Percentiles rank a stretch among this genome's conserved stretches.
These are phyloP conservation scores for Venturia canescens DNA, from an alignment of 1,140 invertebrate genomes.

Conservation along the genomic window DNA sequence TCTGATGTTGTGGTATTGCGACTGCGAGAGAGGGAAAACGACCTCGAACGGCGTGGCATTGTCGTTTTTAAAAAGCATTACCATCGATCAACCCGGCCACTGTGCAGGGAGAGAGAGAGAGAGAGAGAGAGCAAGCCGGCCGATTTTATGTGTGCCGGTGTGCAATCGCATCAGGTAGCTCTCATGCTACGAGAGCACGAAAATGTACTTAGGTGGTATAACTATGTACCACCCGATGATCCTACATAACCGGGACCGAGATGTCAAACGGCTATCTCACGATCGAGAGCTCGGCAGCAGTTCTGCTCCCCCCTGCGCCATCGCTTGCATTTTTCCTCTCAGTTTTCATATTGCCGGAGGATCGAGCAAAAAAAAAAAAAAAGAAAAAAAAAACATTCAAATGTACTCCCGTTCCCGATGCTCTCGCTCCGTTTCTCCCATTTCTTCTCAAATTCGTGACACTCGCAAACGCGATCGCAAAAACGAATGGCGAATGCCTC, in stretches of 20 bases:
- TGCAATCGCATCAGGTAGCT: slow-evolving; percentile 18
- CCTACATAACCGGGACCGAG: background rate
- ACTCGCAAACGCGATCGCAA: too few relatives aligned
- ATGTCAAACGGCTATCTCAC: slow-evolving; percentile 37
- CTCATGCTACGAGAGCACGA: slow-evolving; percentile 26
- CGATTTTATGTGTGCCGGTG: slow-evolving; percentile 13
- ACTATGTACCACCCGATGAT: background rate
- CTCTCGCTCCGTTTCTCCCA: too few relatives aligned
- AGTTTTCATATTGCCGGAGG: background rate
- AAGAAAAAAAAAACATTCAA: background rate
- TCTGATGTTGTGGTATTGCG: slow-evolving; percentile 16
- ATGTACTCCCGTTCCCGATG: background rate
- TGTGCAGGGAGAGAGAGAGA: slow-evolving; percentile 8
- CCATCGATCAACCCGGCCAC: slow-evolving; percentile 44
- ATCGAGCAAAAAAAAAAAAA: too few relatives aligned
- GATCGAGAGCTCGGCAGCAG: background rate
- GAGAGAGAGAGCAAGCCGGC: background rate
- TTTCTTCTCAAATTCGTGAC: too few relatives aligned
- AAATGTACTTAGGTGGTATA: slow-evolving; percentile 21
- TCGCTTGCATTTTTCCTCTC: slow-evolving; percentile 9
- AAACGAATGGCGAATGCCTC: too few relatives aligned
- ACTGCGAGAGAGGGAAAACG: slow-evolving; percentile 30
- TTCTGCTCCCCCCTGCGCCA: background rate
- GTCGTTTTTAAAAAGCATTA: slow-evolving; percentile 44
- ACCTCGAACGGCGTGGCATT: slow-evolving; percentile 41